Percentiles rank a stretch among this genome's conserved stretches.
Evolutionary conservation across 2,113 vertebrate species (phyloP).

Genomic region (Origma solitaria): DNA sequence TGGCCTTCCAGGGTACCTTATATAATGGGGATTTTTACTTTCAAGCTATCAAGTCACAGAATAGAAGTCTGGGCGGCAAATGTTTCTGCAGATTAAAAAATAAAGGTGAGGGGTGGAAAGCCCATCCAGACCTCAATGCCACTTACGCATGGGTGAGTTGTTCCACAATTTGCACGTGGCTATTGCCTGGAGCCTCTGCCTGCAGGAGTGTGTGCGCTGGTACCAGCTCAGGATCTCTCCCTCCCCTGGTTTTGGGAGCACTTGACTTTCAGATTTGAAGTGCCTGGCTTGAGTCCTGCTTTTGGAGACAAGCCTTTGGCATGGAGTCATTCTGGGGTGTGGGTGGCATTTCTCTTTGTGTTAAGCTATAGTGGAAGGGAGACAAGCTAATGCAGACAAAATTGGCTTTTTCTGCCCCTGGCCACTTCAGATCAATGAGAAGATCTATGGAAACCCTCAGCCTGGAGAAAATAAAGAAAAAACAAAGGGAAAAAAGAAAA

Average conservation of each 20-base stretch:
- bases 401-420: conserved; percentile 55
- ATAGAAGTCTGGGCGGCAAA: neutral
- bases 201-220: neutral
- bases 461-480: conserved; percentile 41
- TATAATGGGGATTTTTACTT: neutral
- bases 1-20: neutral
- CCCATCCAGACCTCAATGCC: rapidly evolving
- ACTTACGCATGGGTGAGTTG: rapidly evolving
- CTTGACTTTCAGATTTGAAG: neutral
- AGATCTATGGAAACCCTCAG: conserved; percentile 56
- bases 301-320: neutral
- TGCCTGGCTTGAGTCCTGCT: neutral
- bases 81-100: neutral
- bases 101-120: rapidly evolving
- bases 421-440: conserved; percentile 51
- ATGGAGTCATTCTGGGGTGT: neutral
- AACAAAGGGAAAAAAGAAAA: neutral
- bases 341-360: conserved; percentile 22
- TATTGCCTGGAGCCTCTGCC: neutral
- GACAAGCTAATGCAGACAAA: conserved; percentile 38
- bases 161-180: rapidly evolving
- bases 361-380: conserved; percentile 18
- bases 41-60: neutral
- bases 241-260: neutral
- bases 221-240: neutral